These are phyloP conservation scores for Oryzias javanicus DNA, from an alignment of 2,113 vertebrate species.

Conservation along the genomic window DNA sequence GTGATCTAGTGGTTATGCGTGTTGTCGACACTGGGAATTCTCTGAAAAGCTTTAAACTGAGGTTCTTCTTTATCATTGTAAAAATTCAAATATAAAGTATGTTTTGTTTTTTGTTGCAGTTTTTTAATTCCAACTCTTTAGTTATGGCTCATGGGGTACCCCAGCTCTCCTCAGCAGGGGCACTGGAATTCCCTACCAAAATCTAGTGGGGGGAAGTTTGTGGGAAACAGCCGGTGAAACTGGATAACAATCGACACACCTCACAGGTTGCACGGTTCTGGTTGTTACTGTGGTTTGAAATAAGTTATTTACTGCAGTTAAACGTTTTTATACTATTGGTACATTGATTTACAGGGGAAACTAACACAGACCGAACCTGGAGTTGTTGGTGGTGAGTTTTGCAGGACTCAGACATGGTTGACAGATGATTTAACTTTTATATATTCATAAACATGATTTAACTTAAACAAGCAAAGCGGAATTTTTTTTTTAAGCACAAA, in stretches of 20 bases:
- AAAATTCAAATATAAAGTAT: too few relatives aligned
- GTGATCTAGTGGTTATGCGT: constrained; percentile 24
- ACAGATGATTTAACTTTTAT: too few relatives aligned
- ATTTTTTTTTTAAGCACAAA: too few relatives aligned
- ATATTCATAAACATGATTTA: too few relatives aligned
- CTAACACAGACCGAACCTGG: too few relatives aligned
- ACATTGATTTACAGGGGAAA: too few relatives aligned
- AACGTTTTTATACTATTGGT: too few relatives aligned
- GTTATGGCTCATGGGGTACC: constrained; percentile 9
- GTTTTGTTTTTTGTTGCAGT: too few relatives aligned
- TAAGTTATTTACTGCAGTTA: neutral
- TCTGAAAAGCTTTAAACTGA: neutral
- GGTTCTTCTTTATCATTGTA: too few relatives aligned
- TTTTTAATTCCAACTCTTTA: neutral
- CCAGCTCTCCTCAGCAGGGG: constrained; percentile 41
- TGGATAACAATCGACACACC: constrained; percentile 36
- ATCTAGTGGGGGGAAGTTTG: constrained; percentile 29
- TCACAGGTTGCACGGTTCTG: constrained; percentile 28
- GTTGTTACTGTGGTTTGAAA: constrained; percentile 3
- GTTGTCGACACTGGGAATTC: constrained; percentile 27
- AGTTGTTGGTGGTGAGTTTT: too few relatives aligned
- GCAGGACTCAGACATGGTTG: too few relatives aligned
- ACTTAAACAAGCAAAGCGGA: too few relatives aligned
- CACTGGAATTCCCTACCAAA: constrained; percentile 45
- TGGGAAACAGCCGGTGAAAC: constrained; percentile 48